Conservation (phyloP, 2,113 vertebrate species). For the Toxostoma redivivum region DNA sequence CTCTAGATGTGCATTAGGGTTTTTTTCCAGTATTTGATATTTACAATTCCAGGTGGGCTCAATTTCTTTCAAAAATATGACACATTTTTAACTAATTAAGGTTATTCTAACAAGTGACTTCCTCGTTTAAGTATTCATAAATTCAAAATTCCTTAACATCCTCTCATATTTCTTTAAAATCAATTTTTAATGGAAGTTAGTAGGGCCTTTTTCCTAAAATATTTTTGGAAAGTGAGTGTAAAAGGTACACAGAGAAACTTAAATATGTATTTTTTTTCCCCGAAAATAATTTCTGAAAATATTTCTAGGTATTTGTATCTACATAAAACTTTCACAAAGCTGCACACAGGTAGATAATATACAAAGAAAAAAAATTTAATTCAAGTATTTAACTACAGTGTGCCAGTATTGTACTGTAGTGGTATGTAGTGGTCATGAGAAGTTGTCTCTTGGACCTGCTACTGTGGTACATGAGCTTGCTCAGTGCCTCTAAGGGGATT, state of each 20-base stretch:
- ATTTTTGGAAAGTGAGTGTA: neutral
- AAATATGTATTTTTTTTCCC: neutral
- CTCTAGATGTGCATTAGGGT: neutral
- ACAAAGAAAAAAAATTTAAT: neutral
- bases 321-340: neutral
- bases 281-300: neutral
- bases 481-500: neutral
- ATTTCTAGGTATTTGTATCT: neutral
- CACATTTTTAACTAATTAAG: neutral
- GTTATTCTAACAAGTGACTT: neutral
- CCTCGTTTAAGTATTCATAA: neutral
- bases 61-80: neutral
- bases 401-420: neutral
- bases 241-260: neutral
- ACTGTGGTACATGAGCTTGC: neutral
- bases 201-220: neutral
- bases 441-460: neutral
- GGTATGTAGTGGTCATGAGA: neutral
- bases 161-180: neutral
- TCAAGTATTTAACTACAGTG: neutral
- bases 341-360: neutral
- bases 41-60: neutral
- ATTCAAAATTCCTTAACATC: neutral
- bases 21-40: neutral
- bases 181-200: neutral